phyloP scores from a whole-genome alignment of 1,140 invertebrate species.

The Arion vulgaris region DNA sequence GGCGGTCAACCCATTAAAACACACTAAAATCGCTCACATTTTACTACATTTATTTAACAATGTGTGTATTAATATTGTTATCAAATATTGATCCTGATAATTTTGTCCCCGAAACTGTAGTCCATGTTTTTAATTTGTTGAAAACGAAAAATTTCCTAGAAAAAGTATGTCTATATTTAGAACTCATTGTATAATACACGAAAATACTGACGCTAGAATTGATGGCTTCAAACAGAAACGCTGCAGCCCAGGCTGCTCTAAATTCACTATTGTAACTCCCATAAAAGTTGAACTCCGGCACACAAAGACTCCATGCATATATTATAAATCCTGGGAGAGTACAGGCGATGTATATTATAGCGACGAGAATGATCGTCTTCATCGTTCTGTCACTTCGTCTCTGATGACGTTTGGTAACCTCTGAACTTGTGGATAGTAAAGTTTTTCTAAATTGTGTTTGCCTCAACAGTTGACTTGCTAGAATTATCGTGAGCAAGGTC shows the following conservation, averaged over 20 bases:
- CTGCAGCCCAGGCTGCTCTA: background rate
- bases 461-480: background rate
- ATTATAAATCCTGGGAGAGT: background rate
- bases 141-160: too few relatives aligned
- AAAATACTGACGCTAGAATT: background rate
- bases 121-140: too few relatives aligned
- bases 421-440: background rate
- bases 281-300: background rate
- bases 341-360: background rate
- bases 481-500: background rate
- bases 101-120: too few relatives aligned
- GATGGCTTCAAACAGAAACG: background rate
- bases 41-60: too few relatives aligned
- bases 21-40: too few relatives aligned
- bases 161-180: background rate
- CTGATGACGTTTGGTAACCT: background rate
- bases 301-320: background rate
- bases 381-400: background rate
- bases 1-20: too few relatives aligned
- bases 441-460: background rate
- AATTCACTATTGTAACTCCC: background rate
- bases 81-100: too few relatives aligned
- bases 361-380: background rate
- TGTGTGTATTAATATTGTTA: too few relatives aligned
- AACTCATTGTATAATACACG: background rate